Evolutionary conservation across 1,140 invertebrate species (phyloP).

Genomic region (Lycorma delicatula): DNA sequence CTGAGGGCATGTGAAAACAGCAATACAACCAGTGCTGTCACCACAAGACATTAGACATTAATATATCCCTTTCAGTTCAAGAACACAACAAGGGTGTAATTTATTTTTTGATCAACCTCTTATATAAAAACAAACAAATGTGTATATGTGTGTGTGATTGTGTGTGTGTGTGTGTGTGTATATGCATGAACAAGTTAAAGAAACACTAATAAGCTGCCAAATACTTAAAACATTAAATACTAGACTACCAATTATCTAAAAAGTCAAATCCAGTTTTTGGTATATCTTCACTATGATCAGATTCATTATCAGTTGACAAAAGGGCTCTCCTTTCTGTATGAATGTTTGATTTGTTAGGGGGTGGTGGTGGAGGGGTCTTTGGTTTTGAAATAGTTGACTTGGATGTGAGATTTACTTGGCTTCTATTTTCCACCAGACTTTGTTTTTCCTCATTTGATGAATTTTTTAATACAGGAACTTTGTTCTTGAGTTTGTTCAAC

Average conservation of each 20-base stretch:
- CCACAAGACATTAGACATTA: too few species aligned
- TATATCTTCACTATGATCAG: constrained; percentile 23
- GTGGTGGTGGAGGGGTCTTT: constrained; percentile 25
- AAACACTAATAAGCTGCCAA: too few species aligned
- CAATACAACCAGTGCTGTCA: too few species aligned
- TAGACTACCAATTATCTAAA: constrained; percentile 27
- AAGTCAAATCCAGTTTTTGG: constrained; percentile 30
- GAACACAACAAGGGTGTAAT: too few species aligned
- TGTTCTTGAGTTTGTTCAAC: constrained; percentile 18
- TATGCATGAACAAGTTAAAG: too few species aligned
- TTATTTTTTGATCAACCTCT: too few species aligned
- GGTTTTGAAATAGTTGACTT: constrained; percentile 14
- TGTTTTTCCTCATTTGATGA: constrained; percentile 16
- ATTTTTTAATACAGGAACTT: constrained; percentile 17
- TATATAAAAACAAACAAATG: too few species aligned
- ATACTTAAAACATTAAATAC: too few species aligned
- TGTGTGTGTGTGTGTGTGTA: too few species aligned
- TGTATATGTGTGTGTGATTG: too few species aligned
- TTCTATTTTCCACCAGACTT: constrained; percentile 16
- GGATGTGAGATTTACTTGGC: constrained; percentile 5
- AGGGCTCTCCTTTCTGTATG: constrained; percentile 14
- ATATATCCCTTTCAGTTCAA: too few species aligned
- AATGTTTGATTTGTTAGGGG: constrained; percentile 13
- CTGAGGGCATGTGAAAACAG: too few species aligned
- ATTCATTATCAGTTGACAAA: not conserved